Evolutionary conservation across 2,797 vertebrate species (phyloP), one percentile per base, ranked within the genome.

Genomic region (Aratinga solstitialis): DNA sequence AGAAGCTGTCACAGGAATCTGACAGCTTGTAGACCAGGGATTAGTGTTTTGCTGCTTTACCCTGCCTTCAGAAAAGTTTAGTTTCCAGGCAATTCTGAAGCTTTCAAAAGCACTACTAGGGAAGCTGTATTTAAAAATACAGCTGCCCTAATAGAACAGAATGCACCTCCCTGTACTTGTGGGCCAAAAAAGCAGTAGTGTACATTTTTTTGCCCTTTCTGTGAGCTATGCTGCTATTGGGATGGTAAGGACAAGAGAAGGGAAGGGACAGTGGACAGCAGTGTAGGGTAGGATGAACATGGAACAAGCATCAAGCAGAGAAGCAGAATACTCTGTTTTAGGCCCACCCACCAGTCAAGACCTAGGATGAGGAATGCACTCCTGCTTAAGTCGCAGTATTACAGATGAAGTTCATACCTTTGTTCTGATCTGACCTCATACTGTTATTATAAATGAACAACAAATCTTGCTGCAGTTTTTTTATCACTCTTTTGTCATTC

Each of bases 401-500:
- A 32, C 19, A 84, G 76, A 88, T 92, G 53, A 81, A 86, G 65
- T 81, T 88, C 67, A 26, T 54, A 21, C 58, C 23, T 93, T 29
- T 7, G 0, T 81, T 75, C 47, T 78, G 38, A 79, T 91, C 82
- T 94, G 76, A 87, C 83, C 83, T 91, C 77, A 4, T 58, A 16
- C 59, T 77, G 54, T 90, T 94, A 89, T 78, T 91, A 84, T 78
- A 82, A 68, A 87, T 34, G 51, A 53, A n/a, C 66, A 76, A 81
- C 43, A 88, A 79, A 94, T 90, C 85, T 74, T 69, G 18, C 88
- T 79, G 80, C 83, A 79, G 67, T 74, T 94, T 62, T 47, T 71
- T 94, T 93, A 84, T 93, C 62, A 0, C 79, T 87, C 63, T 74
- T 84, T 93, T 94, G 91, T 95, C 88, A 94, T 84, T 94, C 74